Evolutionary conservation across 1,140 invertebrate genomes (phyloP), one percentile per base, ranked within the genome.

Genomic region (Matsumurasca onukii): DNA sequence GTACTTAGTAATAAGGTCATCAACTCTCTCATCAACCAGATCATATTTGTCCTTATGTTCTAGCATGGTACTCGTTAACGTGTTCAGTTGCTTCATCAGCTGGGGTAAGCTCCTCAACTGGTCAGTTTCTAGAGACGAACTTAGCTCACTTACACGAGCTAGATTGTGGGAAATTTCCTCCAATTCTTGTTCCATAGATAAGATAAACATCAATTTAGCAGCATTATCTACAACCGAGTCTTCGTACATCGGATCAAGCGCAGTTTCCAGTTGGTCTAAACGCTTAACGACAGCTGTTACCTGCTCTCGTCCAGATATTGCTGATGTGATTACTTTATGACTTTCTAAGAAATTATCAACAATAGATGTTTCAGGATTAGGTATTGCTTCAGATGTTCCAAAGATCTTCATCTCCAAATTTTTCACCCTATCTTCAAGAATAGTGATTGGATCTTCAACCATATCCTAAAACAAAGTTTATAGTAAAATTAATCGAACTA

Each of bases 201-300:
- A 27, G 30, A 59, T 29, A 59, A 59, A 59, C 9, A 27, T 27
- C 5, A 59, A 9, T n/a, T 59, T 59, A 27, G 55, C 55, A 29
- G 55, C 55, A 59, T 27, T 59, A 24, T 59, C 55, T 25, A 59
- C 30, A 25, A 59, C 55, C 2, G 55, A 59, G 25, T 59, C 55
- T 59, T 59, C 55, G 30, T 22, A 59, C 55, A 59, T 27, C 5
- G 55, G 55, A n/a, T 59, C 55, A 59, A 59, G 55, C 2, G n/a
- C 55, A 5, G 25, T 24, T 59, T 59, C 55, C 25, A 59, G 55
- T 24, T 59, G 55, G n/a, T 59, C 55, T 2, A 59, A 27, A 29
- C 55, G 55, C 25, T 59, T 59, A 13, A 27, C 22, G 30, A 24
- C 55, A 25, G 25, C 25, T 22, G 25, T n/a, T 27, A 59, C 30